phyloP scores from a whole-genome alignment of 2,797 vertebrate genomes.

The Thaleichthys pacificus region DNA sequence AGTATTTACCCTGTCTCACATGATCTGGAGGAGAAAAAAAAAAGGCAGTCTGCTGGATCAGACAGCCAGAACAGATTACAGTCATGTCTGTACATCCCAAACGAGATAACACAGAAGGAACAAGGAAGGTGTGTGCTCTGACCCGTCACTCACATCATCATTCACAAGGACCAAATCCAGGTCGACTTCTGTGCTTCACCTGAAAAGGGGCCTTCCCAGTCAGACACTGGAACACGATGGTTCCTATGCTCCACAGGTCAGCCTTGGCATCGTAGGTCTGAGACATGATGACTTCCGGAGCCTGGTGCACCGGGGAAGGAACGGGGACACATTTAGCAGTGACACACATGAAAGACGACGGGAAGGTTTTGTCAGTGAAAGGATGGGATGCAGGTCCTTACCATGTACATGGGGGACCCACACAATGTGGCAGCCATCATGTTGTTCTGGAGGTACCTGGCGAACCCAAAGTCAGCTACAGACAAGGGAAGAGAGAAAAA shows the following conservation, averaged over 20 bases:
- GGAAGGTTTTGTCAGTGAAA: too few relatives aligned
- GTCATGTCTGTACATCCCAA: background rate
- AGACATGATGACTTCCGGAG: slow-evolving; percentile 98
- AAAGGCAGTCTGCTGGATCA: background rate
- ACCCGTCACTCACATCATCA: too few relatives aligned
- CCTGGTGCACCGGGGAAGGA: slow-evolving; percentile 66
- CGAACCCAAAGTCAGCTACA: slow-evolving; percentile 96
- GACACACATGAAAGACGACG: background rate
- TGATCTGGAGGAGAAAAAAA: slow-evolving; percentile 12
- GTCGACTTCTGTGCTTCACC: slow-evolving; percentile 66
- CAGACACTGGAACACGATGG: slow-evolving; percentile 97
- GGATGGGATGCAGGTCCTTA: slow-evolving; percentile 52
- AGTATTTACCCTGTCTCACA: slow-evolving; percentile 4
- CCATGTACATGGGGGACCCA: slow-evolving; percentile 99
- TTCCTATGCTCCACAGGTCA: slow-evolving; percentile 98
- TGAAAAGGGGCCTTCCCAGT: slow-evolving; percentile 98
- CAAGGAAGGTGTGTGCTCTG: too few relatives aligned
- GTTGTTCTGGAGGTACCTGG: slow-evolving; percentile 94
- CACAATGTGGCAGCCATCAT: slow-evolving; percentile 99
- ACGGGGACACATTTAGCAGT: background rate
- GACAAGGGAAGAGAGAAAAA: background rate
- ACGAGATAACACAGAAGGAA: too few relatives aligned
- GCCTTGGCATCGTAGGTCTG: slow-evolving; percentile 97
- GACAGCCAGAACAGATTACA: background rate
- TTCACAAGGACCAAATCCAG: too few relatives aligned